These are phyloP conservation scores for Patella pellucida DNA, from an alignment of 2,888 invertebrate species.

Conservation along the genomic window DNA sequence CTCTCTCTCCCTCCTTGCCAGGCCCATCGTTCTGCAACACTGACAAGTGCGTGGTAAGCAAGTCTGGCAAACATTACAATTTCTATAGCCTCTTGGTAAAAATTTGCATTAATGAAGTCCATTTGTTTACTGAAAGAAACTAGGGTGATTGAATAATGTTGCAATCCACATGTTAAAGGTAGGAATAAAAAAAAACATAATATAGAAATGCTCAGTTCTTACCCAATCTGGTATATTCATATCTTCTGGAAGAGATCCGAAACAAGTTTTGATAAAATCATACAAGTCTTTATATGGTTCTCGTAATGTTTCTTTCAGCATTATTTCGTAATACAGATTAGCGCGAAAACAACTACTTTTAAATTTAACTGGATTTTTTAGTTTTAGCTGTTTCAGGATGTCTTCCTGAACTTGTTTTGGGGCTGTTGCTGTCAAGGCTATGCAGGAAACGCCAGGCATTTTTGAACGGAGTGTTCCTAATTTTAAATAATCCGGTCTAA, in stretches of 20 bases:
- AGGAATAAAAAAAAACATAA: no score
- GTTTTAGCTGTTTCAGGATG: constrained; percentile 78
- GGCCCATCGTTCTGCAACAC: no score
- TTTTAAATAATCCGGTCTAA: constrained; percentile 91
- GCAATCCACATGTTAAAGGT: no score
- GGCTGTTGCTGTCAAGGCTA: constrained; percentile 97
- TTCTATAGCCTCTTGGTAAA: no score
- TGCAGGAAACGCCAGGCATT: constrained; percentile 79
- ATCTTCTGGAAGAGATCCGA: constrained; percentile 46
- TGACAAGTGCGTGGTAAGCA: no score
- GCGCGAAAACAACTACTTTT: constrained; percentile 81
- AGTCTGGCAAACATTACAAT: no score
- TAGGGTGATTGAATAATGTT: no score
- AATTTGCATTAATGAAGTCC: no score
- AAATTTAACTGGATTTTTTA: constrained; percentile 81
- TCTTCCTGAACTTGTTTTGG: constrained; percentile 71
- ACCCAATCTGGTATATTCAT: constrained; percentile 47
- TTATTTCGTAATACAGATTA: constrained; percentile 95
- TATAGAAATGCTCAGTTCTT: constrained; percentile 17
- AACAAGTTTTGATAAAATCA: constrained; percentile 56
- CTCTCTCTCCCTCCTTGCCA: no score
- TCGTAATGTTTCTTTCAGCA: constrained; percentile 85
- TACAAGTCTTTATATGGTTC: constrained; percentile 86
- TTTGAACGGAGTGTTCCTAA: constrained; percentile 78
- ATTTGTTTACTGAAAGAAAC: no score